Conservation (phyloP, 1,140 invertebrate genomes). For the Cotesia chilonis region DNA sequence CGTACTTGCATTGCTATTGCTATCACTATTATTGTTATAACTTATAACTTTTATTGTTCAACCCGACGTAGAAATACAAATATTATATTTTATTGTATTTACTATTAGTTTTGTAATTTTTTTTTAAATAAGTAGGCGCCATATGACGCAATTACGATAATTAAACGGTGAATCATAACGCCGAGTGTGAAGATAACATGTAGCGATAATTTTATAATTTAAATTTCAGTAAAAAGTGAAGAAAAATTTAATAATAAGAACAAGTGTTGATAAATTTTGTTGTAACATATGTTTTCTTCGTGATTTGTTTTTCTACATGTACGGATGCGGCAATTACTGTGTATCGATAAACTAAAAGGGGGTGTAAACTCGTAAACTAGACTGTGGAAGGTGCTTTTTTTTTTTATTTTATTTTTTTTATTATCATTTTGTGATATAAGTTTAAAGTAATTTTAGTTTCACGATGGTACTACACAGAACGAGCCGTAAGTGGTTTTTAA, state of each 20-base stretch:
- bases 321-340: too few species aligned
- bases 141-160: not conserved
- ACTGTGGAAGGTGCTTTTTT: too few species aligned
- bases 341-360: too few species aligned
- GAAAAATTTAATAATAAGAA: too few species aligned
- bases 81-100: too few species aligned
- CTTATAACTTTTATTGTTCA: too few species aligned
- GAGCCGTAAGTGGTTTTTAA: slow-evolving; percentile 59
- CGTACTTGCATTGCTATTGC: slow-evolving; percentile 8
- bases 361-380: too few species aligned
- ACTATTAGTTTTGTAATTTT: too few species aligned
- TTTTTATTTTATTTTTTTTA: slow-evolving; percentile 23
- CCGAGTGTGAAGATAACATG: not conserved
- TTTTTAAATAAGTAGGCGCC: not conserved
- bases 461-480: slow-evolving; percentile 65
- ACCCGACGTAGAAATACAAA: too few species aligned
- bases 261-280: not conserved
- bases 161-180: not conserved
- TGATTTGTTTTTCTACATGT: too few species aligned
- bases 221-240: not conserved
- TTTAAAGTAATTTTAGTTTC: slow-evolving; percentile 27
- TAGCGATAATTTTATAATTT: not conserved
- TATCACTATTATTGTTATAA: not conserved
- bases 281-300: not conserved
- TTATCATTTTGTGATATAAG: slow-evolving; percentile 22